Evolutionary conservation across 2,888 invertebrate species (phyloP), one percentile per base, ranked within the genome.

Genomic region (Trichogramma evanescens): DNA sequence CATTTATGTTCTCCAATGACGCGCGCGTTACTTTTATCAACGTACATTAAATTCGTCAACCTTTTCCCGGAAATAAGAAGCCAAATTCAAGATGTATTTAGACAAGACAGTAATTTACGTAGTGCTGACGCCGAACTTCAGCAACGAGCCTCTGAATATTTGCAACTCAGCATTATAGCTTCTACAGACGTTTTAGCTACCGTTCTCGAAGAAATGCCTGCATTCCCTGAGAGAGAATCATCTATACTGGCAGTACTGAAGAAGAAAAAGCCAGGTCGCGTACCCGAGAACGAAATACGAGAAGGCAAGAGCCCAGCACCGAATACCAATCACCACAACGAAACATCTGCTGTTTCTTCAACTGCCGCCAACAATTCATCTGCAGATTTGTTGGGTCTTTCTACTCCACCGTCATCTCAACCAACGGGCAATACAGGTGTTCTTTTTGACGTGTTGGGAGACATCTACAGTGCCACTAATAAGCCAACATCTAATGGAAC

Each of bases 121-220:
- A 97, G 95, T 70, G 95, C 99, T 13, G 99, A 99, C 82, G 98
- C 97, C 43, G 99, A 99, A 79, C 81, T 99, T 61, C 99, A 99
- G 75, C 99, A 99, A 78, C 84, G 99, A 71, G 95, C 98, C 57
- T 95, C 96, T 62, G 99, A 99, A 81, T 99, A 99, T 80, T 82
- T 99, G 63, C 95, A 96, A 74, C 82, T 99, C 64, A 96, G 95
- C 78, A 93, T 94, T 73, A 92, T 97, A 64, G 95, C 97, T 42
- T 93, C 95, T 66, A 89, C 95, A 58, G 98, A 99, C 84, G 97
- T 99, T 61, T 81, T 99, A 76, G 97, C 97, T 39, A 98, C 97
- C 56, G 97, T 98, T 55, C 81, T 99, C 68, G 99, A 99, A 83
- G 99, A 99, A 82, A 99, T 99, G 99, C 99, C 99, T 65, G 97